These are phyloP conservation scores for Amblyjoppa fuscipennis DNA, from an alignment of 2,888 invertebrate genomes.

Conservation along the genomic window DNA sequence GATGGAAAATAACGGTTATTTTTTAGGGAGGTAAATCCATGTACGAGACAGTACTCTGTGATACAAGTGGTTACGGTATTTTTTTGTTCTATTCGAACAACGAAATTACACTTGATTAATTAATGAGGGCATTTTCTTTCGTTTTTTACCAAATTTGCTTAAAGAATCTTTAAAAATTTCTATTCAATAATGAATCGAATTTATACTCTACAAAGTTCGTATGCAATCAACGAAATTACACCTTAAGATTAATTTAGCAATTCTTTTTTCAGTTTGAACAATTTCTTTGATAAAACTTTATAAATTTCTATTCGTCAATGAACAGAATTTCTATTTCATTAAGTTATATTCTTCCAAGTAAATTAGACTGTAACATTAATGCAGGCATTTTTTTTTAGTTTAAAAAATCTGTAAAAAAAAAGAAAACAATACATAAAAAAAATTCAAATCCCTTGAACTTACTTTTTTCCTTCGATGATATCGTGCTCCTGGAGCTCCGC, in stretches of 20 bases:
- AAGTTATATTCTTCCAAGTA: background rate
- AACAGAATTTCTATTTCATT: background rate
- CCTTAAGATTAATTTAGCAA: no score
- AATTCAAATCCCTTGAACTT: conserved; percentile 72
- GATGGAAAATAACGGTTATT: conserved; percentile 27
- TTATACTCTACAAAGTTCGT: no score
- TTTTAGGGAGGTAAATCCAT: background rate
- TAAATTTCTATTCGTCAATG: no score
- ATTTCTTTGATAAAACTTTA: no score
- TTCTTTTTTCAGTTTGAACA: no score
- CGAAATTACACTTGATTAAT: background rate
- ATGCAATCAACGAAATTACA: no score
- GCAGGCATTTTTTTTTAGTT: background rate
- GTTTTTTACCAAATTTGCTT: background rate
- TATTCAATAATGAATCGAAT: no score
- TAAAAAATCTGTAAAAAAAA: conserved; percentile 32
- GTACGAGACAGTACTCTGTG: background rate
- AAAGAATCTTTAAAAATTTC: conserved; percentile 13
- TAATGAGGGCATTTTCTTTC: background rate
- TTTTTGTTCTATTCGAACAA: background rate
- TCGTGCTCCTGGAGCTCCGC: conserved; percentile 97
- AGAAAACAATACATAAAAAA: conserved; percentile 7
- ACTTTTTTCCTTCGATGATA: conserved; percentile 88
- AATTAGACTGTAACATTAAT: background rate
- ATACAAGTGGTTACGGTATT: background rate